Base-by-base conservation (phyloP, 2,113 vertebrate genomes). In the Megaleporinus macrocephalus region DNA sequence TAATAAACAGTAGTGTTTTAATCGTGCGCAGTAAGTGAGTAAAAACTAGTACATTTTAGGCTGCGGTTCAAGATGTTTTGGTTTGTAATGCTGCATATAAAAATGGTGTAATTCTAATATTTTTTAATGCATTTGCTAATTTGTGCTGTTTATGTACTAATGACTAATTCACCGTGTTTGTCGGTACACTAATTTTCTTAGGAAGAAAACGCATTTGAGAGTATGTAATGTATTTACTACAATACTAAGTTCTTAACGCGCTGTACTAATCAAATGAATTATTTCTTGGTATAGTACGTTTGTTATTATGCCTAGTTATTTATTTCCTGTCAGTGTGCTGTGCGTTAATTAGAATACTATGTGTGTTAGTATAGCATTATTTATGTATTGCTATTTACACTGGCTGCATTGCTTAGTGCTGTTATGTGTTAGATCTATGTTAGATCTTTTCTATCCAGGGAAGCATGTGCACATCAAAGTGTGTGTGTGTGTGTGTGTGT, bases 401-500 rank as follows among this genome's bases (percentile, higher is more conserved):
- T 16, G 18, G 18, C 18, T 22, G 9, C 6, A 57, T 5, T 20
- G 18, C 3, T 22, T 59, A 61, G 33, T 71, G 78, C 55, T 44
- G 30, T 57, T 47, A 47, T 36, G 53, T 72, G 55, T 79, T 44
- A 70, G 51, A 12, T 14, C 1, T 2, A 55, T 12, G 16, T 16
- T 55, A 16, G 6, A 7, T 26, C 14, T 63, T 66, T 6, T 29
- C 62, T 44, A 10, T 44, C 41, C 62, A 65, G 18, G 62, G 13
- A 30, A 5, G 62, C 53, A 20, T 68, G 5, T 57, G 5, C 70
- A 12, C 33, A 49, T 26, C 18, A 30, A 16, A 76, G 66, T 73
- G 27, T 71, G 74, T 72, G 75, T 83, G 75, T 78, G 66, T n/a
- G 85, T 88, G 90, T 78, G 87, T 89, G 36, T 65, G 33, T 69